phyloP scores from a whole-genome alignment of 2,888 invertebrate species.

The Spicauda simplicius region DNA sequence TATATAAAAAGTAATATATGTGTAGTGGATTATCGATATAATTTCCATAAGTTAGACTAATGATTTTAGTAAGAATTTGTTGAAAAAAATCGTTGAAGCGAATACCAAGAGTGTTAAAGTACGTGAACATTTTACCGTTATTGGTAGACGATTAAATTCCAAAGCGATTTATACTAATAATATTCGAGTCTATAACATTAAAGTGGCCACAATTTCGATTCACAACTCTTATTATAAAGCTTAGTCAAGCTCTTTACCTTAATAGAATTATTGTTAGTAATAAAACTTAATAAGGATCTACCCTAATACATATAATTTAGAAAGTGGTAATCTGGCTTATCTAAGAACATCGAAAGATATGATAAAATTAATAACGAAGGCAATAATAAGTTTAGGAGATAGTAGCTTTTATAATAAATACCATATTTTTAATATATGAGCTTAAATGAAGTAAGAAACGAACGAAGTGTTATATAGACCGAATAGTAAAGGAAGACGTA shows the following conservation, averaged over 20 bases:
- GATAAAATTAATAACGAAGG: conserved; percentile 63
- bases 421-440: conserved; percentile 49
- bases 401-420: conserved; percentile 47
- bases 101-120: background rate
- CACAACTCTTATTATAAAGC: conserved; percentile 84
- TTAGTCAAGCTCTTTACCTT: conserved; percentile 83
- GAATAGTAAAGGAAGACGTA: conserved; percentile 45
- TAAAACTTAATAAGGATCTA: conserved; percentile 50
- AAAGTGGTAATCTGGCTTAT: conserved; percentile 51
- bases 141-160: conserved; percentile 55
- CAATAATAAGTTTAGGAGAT: conserved; percentile 59
- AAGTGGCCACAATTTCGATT: conserved; percentile 82
- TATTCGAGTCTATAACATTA: conserved; percentile 69
- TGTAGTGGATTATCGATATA: conserved; percentile 16
- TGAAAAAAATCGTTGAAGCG: conserved; percentile 27
- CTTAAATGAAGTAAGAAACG: conserved; percentile 62
- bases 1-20: conserved; percentile 18
- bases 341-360: conserved; percentile 25
- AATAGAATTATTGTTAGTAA: conserved; percentile 61
- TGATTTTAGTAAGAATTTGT: conserved; percentile 6
- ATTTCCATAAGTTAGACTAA: background rate
- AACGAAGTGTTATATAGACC: conserved; percentile 79
- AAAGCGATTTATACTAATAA: conserved; percentile 67
- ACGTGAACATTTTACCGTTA: conserved; percentile 10
- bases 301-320: conserved; percentile 60